Evolutionary conservation across 1,140 invertebrate species (phyloP).

Genomic region (Heterodera carotae): DNA sequence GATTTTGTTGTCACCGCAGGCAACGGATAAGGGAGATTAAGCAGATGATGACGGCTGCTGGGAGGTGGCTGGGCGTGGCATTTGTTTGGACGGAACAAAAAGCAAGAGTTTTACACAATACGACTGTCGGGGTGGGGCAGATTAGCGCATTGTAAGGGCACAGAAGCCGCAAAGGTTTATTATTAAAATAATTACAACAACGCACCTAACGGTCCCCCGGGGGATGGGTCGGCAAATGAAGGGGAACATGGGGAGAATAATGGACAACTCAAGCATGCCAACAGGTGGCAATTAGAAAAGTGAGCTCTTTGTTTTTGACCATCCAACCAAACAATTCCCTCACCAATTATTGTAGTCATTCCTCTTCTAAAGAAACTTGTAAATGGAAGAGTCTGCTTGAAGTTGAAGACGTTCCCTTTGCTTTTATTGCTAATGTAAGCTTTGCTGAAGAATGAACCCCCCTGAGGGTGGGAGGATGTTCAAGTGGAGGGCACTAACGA

Average conservation of each 20-base stretch:
- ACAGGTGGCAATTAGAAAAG: not conserved
- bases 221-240: not conserved
- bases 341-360: too few relatives aligned
- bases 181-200: not conserved
- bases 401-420: too few relatives aligned
- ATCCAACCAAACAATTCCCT: not conserved
- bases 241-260: not conserved
- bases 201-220: too few relatives aligned
- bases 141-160: not conserved
- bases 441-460: too few relatives aligned
- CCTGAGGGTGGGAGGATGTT: too few relatives aligned
- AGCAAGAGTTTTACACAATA: not conserved
- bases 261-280: not conserved
- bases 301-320: not conserved
- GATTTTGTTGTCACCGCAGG: not conserved
- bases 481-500: too few relatives aligned
- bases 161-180: not conserved
- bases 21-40: not conserved
- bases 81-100: not conserved
- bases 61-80: not conserved
- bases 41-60: not conserved
- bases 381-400: too few relatives aligned
- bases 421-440: too few relatives aligned
- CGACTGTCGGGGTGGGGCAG: not conserved
- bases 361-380: too few relatives aligned